These are phyloP conservation scores for Ectobius pallidus DNA, from an alignment of 2,888 invertebrate species.

Conservation along the genomic window DNA sequence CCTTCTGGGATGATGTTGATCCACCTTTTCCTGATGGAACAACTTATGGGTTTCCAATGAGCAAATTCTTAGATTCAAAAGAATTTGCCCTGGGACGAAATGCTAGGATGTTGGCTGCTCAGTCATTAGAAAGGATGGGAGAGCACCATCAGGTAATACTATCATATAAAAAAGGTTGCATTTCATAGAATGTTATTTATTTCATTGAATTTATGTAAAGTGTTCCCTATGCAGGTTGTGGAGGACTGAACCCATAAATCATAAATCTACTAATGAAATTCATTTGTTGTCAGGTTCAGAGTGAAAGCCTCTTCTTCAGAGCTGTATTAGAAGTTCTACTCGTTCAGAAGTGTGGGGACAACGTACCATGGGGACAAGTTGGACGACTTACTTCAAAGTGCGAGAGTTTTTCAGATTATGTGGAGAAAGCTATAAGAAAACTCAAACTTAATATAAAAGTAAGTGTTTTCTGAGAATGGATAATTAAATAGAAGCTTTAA, in stretches of 20 bases:
- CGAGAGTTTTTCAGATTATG: conserved; percentile 71
- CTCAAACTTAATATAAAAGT: conserved; percentile 61
- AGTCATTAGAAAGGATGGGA: conserved; percentile 76
- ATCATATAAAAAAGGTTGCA: too few species aligned
- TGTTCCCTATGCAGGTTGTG: too few species aligned
- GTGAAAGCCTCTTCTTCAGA: conserved; percentile 73
- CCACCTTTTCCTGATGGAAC: conserved; percentile 44
- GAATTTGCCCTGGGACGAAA: conserved; percentile 68
- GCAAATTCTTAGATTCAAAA: conserved; percentile 61
- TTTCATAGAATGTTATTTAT: too few species aligned
- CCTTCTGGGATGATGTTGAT: conserved; percentile 52
- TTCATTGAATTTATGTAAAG: too few species aligned
- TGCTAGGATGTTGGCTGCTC: conserved; percentile 85
- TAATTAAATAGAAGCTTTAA: too few species aligned
- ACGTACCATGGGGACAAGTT: conserved; percentile 60
- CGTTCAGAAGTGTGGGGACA: conserved; percentile 53
- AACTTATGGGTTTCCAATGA: conserved; percentile 70
- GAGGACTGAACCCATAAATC: too few species aligned
- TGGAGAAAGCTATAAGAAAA: conserved; percentile 68
- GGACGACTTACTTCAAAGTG: conserved; percentile 68
- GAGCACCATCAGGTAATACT: conserved; percentile 40
- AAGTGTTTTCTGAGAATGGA: too few species aligned
- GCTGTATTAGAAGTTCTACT: conserved; percentile 73
- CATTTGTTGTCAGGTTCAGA: conserved; percentile 57
- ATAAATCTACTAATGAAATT: too few species aligned